These are phyloP conservation scores for Plebejus argus DNA, from an alignment of 2,888 invertebrate species.

Conservation along the genomic window DNA sequence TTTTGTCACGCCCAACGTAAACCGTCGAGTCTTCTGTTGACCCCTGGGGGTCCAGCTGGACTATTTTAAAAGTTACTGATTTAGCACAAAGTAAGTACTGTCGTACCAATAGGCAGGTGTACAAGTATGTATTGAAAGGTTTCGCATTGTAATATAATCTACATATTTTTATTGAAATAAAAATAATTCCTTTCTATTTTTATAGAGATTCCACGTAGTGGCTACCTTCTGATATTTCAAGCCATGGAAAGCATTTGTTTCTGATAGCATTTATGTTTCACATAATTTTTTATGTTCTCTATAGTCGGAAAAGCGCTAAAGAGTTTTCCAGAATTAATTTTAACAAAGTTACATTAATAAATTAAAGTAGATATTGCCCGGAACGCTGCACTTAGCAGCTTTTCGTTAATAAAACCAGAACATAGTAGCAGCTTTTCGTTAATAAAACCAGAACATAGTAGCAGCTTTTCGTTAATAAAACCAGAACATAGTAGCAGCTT, in stretches of 20 bases:
- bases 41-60: too few relatives aligned
- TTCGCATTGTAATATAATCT: neutral
- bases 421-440: too few relatives aligned
- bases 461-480: too few relatives aligned
- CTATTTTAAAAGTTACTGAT: neutral
- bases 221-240: neutral
- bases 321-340: neutral
- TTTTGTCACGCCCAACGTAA: too few relatives aligned
- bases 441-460: too few relatives aligned
- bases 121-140: neutral
- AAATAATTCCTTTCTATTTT: neutral
- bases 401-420: too few relatives aligned
- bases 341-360: neutral
- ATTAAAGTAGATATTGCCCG: too few relatives aligned
- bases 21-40: neutral
- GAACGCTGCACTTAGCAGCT: too few relatives aligned
- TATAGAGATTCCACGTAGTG: neutral
- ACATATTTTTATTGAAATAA: neutral
- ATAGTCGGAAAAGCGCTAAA: neutral
- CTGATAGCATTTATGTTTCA: neutral
- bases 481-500: too few relatives aligned
- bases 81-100: neutral
- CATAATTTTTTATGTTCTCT: neutral
- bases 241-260: neutral
- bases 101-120: slow-evolving; percentile 4